These are phyloP conservation scores for Orestias chungarensis DNA, from an alignment of 2,797 vertebrate genomes.

Conservation along the genomic window DNA sequence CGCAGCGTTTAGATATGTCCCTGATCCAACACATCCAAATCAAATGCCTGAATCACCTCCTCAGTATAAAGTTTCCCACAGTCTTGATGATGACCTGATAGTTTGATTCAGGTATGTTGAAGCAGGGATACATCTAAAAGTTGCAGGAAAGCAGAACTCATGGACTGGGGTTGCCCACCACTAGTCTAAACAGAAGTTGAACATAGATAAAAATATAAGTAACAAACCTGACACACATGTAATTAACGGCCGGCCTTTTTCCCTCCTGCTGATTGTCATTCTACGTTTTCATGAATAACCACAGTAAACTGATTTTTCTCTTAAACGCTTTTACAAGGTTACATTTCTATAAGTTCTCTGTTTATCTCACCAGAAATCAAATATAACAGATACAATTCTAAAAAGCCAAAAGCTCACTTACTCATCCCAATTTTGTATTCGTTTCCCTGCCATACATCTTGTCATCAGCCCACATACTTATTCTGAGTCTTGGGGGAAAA, in stretches of 20 bases:
- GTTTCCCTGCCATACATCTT: background rate
- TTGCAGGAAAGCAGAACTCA: too few species aligned
- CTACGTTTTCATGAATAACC: background rate
- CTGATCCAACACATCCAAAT: too few species aligned
- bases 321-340: background rate
- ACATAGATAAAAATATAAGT: background rate
- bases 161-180: too few species aligned
- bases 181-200: background rate
- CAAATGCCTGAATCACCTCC: too few species aligned
- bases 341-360: background rate
- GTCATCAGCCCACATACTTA: background rate
- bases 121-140: background rate
- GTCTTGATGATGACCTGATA: constrained; percentile 3
- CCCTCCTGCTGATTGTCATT: background rate
- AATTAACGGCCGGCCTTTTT: background rate
- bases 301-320: background rate
- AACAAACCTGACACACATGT: background rate
- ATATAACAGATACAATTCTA: background rate
- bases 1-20: too few species aligned
- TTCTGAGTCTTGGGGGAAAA: background rate
- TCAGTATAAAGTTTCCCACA: too few species aligned
- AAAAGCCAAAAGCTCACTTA: background rate
- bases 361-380: constrained; percentile 2
- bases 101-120: constrained; percentile 2
- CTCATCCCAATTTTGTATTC: background rate